Percentiles rank a stretch among this genome's conserved stretches.
phyloP scores from a whole-genome alignment of 2,113 vertebrate genomes.

The Cranoglanis bouderius region DNA sequence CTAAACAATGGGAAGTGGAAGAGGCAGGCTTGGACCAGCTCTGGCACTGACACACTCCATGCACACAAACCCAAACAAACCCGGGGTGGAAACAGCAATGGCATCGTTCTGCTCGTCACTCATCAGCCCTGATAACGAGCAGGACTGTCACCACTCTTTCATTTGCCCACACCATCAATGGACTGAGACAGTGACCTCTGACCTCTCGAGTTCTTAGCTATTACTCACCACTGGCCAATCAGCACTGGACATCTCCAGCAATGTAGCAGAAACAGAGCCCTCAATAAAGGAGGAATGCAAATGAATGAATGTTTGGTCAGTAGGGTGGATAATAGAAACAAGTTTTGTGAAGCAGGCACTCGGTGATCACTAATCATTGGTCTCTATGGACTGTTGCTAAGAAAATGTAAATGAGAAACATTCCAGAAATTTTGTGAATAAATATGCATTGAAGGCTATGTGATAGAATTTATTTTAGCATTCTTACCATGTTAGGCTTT shows the following conservation, averaged over 20 bases:
- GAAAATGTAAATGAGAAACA: not conserved
- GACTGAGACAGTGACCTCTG: slow-evolving; percentile 47
- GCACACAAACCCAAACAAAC: slow-evolving; percentile 50
- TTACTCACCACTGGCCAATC: slow-evolving; percentile 50
- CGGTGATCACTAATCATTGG: not conserved
- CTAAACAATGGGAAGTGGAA: slow-evolving; percentile 75
- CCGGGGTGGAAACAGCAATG: slow-evolving; percentile 49
- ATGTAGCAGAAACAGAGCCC: slow-evolving; percentile 40
- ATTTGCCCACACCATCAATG: slow-evolving; percentile 48
- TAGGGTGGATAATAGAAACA: slow-evolving; percentile 18
- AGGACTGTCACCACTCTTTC: slow-evolving; percentile 61
- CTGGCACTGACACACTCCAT: slow-evolving; percentile 64
- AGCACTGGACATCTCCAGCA: slow-evolving; percentile 31
- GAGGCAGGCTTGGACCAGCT: slow-evolving; percentile 52
- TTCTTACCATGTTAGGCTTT: not conserved
- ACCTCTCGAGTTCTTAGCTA: slow-evolving; percentile 39
- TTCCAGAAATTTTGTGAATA: not conserved
- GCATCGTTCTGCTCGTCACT: slow-evolving; percentile 48
- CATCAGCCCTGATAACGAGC: slow-evolving; percentile 54
- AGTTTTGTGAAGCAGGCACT: slow-evolving; percentile 3
- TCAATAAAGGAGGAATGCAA: slow-evolving; percentile 44
- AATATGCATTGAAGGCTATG: not conserved
- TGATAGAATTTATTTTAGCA: not conserved
- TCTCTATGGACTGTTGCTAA: not conserved
- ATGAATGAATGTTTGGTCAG: slow-evolving; percentile 32